Percentiles rank a stretch among this genome's conserved stretches.
Conservation (phyloP, 2,888 invertebrate species). For the Acleris cristana region DNA sequence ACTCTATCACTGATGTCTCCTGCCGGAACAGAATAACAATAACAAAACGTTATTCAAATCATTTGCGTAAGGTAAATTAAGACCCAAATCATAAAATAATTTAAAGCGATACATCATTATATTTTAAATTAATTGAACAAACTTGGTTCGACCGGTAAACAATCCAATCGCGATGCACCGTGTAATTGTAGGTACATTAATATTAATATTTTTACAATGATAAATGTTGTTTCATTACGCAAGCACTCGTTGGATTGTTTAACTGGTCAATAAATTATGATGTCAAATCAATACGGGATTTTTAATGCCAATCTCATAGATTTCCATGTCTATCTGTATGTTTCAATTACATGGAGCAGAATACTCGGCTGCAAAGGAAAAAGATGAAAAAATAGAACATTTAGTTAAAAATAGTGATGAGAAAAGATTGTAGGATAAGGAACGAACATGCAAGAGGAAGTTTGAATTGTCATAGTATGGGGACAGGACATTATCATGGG, state of each 20-base stretch:
- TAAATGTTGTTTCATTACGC: not conserved
- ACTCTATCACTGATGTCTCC: no score
- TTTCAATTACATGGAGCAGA: no score
- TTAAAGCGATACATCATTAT: not conserved
- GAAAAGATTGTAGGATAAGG: no score
- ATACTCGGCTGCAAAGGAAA: no score
- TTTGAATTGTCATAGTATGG: no score
- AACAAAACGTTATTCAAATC: no score
- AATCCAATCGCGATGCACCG: not conserved
- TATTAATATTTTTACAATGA: slow-evolving; percentile 3
- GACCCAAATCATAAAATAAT: not conserved
- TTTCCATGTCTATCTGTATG: no score
- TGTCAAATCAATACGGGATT: not conserved
- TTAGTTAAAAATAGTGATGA: no score
- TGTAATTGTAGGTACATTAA: not conserved
- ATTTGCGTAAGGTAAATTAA: not conserved
- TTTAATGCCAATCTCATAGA: not conserved
- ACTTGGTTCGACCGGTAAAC: not conserved
- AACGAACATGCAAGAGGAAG: no score
- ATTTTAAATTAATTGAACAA: not conserved
- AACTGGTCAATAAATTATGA: not conserved
- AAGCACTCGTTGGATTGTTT: not conserved
- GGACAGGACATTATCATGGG: no score
- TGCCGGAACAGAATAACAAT: no score
- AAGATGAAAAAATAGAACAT: no score